Conservation (phyloP, 2,797 vertebrate genomes). For the Smutsia gigantea region DNA sequence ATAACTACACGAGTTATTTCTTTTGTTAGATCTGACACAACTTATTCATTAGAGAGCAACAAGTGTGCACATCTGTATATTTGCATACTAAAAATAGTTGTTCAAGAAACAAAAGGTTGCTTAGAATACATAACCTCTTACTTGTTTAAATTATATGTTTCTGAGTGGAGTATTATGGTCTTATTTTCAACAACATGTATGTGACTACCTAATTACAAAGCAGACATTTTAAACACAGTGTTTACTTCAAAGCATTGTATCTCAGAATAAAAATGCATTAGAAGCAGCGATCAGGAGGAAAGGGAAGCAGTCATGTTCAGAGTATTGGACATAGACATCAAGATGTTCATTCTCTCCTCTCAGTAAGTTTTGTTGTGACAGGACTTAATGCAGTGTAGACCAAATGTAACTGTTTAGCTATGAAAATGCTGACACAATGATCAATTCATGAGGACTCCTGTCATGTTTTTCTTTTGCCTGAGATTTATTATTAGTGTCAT, state of each 20-base stretch:
- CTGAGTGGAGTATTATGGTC: constrained; percentile 78
- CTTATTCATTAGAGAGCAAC: constrained; percentile 77
- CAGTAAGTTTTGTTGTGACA: neutral
- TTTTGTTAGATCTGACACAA: constrained; percentile 78
- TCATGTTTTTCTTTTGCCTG: neutral
- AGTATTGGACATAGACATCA: constrained; percentile 9
- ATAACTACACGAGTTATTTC: constrained; percentile 68
- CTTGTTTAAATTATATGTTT: constrained; percentile 84
- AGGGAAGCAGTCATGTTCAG: neutral
- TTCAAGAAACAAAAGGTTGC: constrained; percentile 81
- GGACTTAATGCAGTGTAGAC: neutral
- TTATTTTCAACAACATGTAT: constrained; percentile 81
- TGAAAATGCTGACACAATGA: neutral
- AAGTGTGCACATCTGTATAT: constrained; percentile 83
- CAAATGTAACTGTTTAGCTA: neutral
- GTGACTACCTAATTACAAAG: constrained; percentile 86
- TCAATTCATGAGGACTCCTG: neutral
- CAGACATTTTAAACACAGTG: constrained; percentile 79
- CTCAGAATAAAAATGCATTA: constrained; percentile 72
- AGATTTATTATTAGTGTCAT: neutral
- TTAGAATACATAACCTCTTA: constrained; percentile 78
- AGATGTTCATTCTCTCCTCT: constrained; percentile 10
- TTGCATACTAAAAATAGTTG: constrained; percentile 85
- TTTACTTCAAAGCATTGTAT: constrained; percentile 71
- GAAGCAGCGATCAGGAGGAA: constrained; percentile 48